These are phyloP conservation scores for Tarsius wallacei DNA, from an alignment of 2,797 vertebrate genomes.

Conservation along the genomic window DNA sequence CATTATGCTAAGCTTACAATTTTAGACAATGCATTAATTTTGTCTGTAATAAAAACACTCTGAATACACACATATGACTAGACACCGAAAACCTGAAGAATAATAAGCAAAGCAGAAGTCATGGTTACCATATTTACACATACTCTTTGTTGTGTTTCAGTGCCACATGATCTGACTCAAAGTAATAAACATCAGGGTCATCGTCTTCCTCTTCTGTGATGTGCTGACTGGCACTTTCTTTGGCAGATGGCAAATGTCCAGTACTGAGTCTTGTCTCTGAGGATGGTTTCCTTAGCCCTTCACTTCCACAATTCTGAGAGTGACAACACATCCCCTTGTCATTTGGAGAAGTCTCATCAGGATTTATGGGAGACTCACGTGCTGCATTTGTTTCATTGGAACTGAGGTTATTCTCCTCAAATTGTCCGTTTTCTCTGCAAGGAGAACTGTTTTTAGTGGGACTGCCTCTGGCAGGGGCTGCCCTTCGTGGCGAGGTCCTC, in stretches of 20 bases:
- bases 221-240: constrained; percentile 93
- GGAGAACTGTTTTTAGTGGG: constrained; percentile 95
- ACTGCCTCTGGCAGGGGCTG: constrained; percentile 92
- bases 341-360: constrained; percentile 87
- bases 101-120: constrained; percentile 92
- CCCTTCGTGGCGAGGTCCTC: constrained; percentile 97
- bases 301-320: constrained; percentile 88
- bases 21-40: constrained; percentile 73
- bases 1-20: constrained; percentile 27
- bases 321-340: constrained; percentile 88
- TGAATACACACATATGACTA: constrained; percentile 62
- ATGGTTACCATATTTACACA: constrained; percentile 95
- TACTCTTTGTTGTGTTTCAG: constrained; percentile 99
- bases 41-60: constrained; percentile 73
- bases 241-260: constrained; percentile 92
- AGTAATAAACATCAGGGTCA: constrained; percentile 99
- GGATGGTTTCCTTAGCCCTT: constrained; percentile 89
- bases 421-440: constrained; percentile 95
- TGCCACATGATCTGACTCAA: constrained; percentile 99
- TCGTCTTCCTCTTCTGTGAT: constrained; percentile 96
- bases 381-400: constrained; percentile 90
- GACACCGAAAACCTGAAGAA: constrained; percentile 70
- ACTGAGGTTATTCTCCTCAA: constrained; percentile 93
- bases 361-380: constrained; percentile 88
- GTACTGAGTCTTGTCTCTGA: constrained; percentile 89